Percentiles rank a stretch among this genome's conserved stretches.
Conservation (phyloP, 1,140 invertebrate species). For the Drosophila repleta region DNA sequence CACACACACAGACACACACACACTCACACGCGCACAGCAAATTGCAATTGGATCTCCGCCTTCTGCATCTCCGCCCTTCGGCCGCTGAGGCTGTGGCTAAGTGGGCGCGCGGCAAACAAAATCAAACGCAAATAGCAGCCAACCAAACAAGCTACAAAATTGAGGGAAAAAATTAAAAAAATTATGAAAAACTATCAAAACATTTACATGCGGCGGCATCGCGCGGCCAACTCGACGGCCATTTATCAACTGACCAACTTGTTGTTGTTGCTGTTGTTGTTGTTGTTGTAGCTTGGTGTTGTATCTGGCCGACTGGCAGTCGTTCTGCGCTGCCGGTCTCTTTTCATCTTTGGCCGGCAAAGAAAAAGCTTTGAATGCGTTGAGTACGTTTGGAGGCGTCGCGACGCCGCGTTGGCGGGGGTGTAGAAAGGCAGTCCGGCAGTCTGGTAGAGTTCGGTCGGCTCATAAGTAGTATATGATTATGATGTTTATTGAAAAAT, state of each 20-base stretch:
- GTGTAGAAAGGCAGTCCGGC: slow-evolving; percentile 11
- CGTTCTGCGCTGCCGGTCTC: slow-evolving; percentile 59
- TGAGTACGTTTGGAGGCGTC: slow-evolving; percentile 16
- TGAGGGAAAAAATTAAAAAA: slow-evolving; percentile 55
- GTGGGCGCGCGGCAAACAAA: slow-evolving; percentile 50
- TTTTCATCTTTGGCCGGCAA: slow-evolving; percentile 64
- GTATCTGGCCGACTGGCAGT: slow-evolving; percentile 56
- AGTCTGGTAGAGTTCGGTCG: not conserved
- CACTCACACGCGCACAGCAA: slow-evolving; percentile 4
- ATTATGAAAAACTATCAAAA: slow-evolving; percentile 81
- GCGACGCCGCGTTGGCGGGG: not conserved
- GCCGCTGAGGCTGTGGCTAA: slow-evolving; percentile 13
- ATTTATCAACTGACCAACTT: slow-evolving; percentile 74
- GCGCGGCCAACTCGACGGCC: slow-evolving; percentile 65
- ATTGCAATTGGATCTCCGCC: slow-evolving; percentile 2
- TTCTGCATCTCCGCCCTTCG: not conserved
- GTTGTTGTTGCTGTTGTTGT: slow-evolving; percentile 39
- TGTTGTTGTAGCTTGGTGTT: slow-evolving; percentile 18
- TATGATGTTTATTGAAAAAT: slow-evolving; percentile 82
- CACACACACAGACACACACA: slow-evolving; percentile 8
- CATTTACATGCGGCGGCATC: slow-evolving; percentile 68
- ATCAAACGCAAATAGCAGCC: slow-evolving; percentile 67
- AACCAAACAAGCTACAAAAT: slow-evolving; percentile 36
- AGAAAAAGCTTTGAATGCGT: slow-evolving; percentile 34
- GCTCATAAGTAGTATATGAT: slow-evolving; percentile 57